phyloP scores from a whole-genome alignment of 2,888 invertebrate genomes.

The Tetranychus piercei region DNA sequence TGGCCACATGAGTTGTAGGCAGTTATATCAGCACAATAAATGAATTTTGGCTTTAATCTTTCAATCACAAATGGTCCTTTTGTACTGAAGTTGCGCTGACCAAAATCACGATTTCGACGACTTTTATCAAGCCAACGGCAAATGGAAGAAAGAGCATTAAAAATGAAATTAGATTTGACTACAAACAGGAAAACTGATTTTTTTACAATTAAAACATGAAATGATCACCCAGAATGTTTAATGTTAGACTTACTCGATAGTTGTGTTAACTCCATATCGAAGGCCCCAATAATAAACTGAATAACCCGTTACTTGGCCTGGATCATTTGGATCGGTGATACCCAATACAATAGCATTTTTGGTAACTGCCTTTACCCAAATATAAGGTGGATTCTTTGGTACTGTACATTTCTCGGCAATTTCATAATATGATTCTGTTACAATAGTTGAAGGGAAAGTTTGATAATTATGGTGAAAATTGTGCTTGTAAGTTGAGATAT shows the following conservation, averaged over 20 bases:
- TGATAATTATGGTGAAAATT: neutral
- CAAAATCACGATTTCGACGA: conserved; percentile 10
- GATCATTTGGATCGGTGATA: conserved; percentile 13
- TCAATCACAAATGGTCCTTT: conserved; percentile 11
- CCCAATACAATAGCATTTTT: conserved; percentile 3
- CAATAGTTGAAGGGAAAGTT: neutral
- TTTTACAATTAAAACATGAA: no score
- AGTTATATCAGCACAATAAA: conserved; percentile 13
- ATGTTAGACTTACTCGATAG: conserved; percentile 8
- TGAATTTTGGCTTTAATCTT: conserved; percentile 2
- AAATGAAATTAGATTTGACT: neutral
- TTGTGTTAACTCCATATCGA: neutral
- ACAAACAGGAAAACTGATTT: neutral
- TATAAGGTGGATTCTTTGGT: conserved; percentile 8
- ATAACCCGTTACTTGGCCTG: conserved; percentile 4
- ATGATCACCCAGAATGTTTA: neutral
- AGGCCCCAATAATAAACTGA: conserved; percentile 13
- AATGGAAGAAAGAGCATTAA: neutral
- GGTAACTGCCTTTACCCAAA: conserved; percentile 11
- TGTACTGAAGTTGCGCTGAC: conserved; percentile 8
- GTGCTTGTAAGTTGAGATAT: neutral
- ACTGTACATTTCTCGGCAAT: neutral
- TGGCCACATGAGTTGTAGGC: conserved; percentile 13
- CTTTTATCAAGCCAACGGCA: neutral
- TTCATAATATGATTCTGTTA: neutral